Conservation (phyloP, 2,113 vertebrate genomes). For the Terrapene triunguis region DNA sequence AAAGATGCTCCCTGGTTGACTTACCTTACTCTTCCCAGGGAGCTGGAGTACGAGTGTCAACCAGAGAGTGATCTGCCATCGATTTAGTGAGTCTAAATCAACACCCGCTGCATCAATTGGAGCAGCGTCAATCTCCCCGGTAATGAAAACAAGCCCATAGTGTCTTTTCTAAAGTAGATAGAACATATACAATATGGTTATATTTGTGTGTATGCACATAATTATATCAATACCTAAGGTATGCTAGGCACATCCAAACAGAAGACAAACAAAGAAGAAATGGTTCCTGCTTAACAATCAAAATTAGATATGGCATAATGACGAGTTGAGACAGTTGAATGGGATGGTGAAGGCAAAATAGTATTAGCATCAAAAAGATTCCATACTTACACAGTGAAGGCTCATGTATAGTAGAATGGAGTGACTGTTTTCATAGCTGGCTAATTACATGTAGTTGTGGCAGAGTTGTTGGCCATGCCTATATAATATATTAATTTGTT, state of each 20-base stretch:
- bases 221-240: background rate
- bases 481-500: background rate
- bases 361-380: rapidly evolving
- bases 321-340: background rate
- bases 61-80: too few species aligned
- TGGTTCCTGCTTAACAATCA: background rate
- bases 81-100: too few species aligned
- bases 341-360: background rate
- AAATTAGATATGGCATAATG: background rate
- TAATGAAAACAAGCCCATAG: too few species aligned
- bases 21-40: too few species aligned
- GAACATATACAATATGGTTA: background rate
- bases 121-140: too few species aligned
- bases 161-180: background rate
- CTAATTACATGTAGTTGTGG: background rate
- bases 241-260: too few species aligned
- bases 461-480: background rate
- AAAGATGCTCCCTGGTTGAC: too few species aligned
- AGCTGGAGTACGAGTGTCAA: too few species aligned
- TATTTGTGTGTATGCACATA: background rate
- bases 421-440: background rate
- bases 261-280: background rate
- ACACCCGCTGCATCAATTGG: too few species aligned
- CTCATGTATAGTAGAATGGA: background rate
- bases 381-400: background rate